These are phyloP conservation scores for Xanthia togata DNA, from an alignment of 2,888 invertebrate species.

Conservation along the genomic window DNA sequence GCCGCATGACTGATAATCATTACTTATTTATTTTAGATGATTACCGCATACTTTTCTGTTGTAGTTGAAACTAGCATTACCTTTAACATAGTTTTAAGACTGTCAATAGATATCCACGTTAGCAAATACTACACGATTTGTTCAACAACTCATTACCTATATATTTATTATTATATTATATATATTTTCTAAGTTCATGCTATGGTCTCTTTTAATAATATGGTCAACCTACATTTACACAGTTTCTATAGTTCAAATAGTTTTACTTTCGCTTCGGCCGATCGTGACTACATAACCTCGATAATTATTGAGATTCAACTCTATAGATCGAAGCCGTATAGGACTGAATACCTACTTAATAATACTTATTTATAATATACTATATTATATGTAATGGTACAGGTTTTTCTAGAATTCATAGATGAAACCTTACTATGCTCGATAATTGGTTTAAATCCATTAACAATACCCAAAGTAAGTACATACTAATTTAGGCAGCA, in stretches of 20 bases:
- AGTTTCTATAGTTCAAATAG: slow-evolving; percentile 7
- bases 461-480: background rate
- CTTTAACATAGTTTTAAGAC: background rate
- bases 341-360: background rate
- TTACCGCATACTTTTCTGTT: slow-evolving; percentile 37
- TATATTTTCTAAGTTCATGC: background rate
- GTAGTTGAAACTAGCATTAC: background rate
- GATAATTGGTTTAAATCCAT: background rate
- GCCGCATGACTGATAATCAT: slow-evolving; percentile 43
- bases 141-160: no score
- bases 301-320: slow-evolving; percentile 44
- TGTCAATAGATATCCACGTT: background rate
- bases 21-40: slow-evolving; percentile 43
- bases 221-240: background rate
- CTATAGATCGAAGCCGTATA: background rate
- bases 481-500: background rate
- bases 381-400: no score
- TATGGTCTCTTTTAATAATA: background rate
- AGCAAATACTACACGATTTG: background rate
- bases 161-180: no score
- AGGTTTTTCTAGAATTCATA: background rate
- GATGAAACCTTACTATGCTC: background rate
- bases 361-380: no score
- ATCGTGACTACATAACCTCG: slow-evolving; percentile 38
- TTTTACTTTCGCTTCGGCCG: slow-evolving; percentile 42